Base-by-base conservation (phyloP, 2,888 invertebrate species). In the Psylliodes chrysocephalus region DNA sequence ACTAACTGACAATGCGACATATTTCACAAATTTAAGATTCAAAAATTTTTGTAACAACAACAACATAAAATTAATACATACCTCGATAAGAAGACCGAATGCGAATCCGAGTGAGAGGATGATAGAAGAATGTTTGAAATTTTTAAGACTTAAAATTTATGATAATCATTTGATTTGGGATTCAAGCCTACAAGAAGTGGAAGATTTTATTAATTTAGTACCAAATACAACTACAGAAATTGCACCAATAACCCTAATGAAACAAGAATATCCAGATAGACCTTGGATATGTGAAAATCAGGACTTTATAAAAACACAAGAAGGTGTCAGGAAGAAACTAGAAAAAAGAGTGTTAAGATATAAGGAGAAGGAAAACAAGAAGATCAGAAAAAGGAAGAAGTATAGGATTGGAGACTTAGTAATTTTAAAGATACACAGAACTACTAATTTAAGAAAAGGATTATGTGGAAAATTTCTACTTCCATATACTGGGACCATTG, bases 131-230 rank as follows among this genome's bases (percentile, higher is more conserved):
- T 30, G 30, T 38, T 14, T 22, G 2, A 53, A 30, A 38, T 53
- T 30, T 53, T 22, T 17, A 53, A 53, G 56, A 44, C 8, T 30
- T 6, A 6, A 18, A 53, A 14, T 14, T 12, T n/a, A 28, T 15
- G 3, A 44, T 30, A 18, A 56, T 8, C 42, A 46, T 44, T 17
- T 6, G 12, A 2, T 10, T n/a, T 61, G 47, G 61, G 54, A 54
- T 14, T 3, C 42, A 12, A 35, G 46, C n/a, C 8, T 54, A 22
- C 1, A 2, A 6, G 15, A 33, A 3, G 22, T 61, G 7, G 54
- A 60, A 40, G n/a, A 28, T 19, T 60, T 47, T 38, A 14, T 40
- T 8, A 60, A 60, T 38, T 12, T 40, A 3, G 38, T n/a, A 19
- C 61, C 61, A 5, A 54, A 35, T 38, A 40, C 14, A 40, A 40